A percentile compares a stretch with the other conserved stretches of the same genome.
Conservation (phyloP, 2,888 invertebrate species). For the Dicycla oo region DNA sequence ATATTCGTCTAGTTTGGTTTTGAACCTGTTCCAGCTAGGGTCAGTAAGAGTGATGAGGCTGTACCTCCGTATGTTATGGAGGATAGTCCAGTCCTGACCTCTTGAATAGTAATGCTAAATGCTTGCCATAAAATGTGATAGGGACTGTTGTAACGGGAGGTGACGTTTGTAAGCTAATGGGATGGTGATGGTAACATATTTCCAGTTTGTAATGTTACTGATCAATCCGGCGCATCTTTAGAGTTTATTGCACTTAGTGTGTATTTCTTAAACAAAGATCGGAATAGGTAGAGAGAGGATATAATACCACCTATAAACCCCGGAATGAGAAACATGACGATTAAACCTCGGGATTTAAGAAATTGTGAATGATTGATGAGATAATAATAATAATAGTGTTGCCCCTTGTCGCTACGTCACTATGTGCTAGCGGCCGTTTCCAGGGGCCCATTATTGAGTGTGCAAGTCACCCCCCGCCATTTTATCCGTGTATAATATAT, state of each 20-base stretch:
- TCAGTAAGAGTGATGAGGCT: constrained; percentile 36
- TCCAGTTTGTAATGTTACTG: constrained; percentile 7
- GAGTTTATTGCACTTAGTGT: background rate
- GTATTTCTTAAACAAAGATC: too few species aligned
- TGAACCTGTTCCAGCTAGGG: constrained; percentile 42
- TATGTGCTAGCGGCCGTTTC: too few species aligned
- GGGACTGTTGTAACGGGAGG: constrained; percentile 21
- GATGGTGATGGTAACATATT: constrained; percentile 1
- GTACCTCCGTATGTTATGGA: background rate
- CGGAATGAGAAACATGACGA: too few species aligned
- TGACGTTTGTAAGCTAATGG: background rate
- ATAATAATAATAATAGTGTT: too few species aligned
- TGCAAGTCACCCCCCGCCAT: too few species aligned
- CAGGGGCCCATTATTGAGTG: too few species aligned
- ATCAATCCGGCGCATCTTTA: constrained; percentile 15
- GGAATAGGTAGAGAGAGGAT: too few species aligned
- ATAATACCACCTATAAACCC: too few species aligned
- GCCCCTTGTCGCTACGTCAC: too few species aligned
- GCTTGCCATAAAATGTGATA: constrained; percentile 35
- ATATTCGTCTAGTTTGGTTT: constrained; percentile 35
- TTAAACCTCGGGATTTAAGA: too few species aligned
- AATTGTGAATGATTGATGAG: too few species aligned
- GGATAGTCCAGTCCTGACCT: constrained; percentile 26
- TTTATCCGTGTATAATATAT: too few species aligned
- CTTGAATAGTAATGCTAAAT: constrained; percentile 40